A percentile compares a stretch with the other conserved stretches of the same genome.
Evolutionary conservation across 2,113 vertebrate genomes (phyloP).

Genomic region (Oceanodroma tethys): DNA sequence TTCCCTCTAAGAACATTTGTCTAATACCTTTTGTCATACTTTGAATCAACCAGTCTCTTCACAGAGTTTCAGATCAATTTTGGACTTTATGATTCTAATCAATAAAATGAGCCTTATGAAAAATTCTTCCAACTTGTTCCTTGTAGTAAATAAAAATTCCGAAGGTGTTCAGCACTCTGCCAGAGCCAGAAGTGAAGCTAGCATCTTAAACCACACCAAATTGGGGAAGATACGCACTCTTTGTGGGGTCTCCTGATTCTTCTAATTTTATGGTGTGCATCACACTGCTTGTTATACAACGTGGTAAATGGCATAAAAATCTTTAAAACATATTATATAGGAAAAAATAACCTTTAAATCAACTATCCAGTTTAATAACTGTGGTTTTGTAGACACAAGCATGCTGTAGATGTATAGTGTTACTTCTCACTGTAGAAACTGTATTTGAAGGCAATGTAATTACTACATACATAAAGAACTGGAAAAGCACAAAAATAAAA

Average conservation of each 20-base stretch:
- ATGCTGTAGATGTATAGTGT: background rate
- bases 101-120: background rate
- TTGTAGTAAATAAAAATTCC: slow-evolving; percentile 28
- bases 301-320: background rate
- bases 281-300: background rate
- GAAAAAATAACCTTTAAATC: slow-evolving; percentile 17
- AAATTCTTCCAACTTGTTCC: background rate
- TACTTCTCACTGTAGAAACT: slow-evolving; percentile 14
- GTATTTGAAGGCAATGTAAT: slow-evolving; percentile 49
- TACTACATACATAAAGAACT: slow-evolving; percentile 27
- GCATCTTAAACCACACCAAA: background rate
- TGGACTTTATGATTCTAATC: slow-evolving; percentile 15
- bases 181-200: background rate
- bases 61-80: slow-evolving; percentile 5
- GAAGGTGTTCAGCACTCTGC: background rate
- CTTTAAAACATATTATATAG: background rate
- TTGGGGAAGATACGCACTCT: background rate
- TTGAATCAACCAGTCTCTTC: background rate
- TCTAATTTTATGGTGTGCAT: background rate
- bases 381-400: background rate
- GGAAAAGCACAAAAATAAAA: slow-evolving; percentile 24
- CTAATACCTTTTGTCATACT: background rate
- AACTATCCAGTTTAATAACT: background rate
- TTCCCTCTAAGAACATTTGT: background rate
- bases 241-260: background rate